Evolutionary conservation across 2,113 vertebrate species (phyloP), one percentile per base, ranked within the genome.

Genomic region (Eonycteris spelaea): DNA sequence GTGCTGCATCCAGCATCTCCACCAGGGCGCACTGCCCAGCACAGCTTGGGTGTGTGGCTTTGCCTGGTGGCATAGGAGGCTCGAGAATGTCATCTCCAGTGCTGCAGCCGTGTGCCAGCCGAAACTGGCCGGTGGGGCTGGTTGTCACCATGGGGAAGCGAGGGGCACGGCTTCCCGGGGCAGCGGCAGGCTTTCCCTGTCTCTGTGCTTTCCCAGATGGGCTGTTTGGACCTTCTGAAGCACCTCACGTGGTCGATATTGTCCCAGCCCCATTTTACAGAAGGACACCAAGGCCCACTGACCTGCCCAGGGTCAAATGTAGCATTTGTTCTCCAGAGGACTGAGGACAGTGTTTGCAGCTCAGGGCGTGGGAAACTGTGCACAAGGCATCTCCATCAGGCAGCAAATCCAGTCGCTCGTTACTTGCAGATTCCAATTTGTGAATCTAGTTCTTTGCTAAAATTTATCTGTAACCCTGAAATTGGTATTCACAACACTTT

Each of bases 31-130:
- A 3, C 35, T 86, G 73, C 13, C 10, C 1, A 0, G 83, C 3
- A 4, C 24, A n/a, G 33, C 35, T 45, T 0, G 0, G 80, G 11
- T 4, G 4, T 0, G 1, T 80, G 30, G 26, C 57, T 0, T 0
- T 5, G 16, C 26, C 43, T 53, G 55, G n/a, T 21, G 1, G 14
- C 6, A 2, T 11, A 1, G 53, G 33, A 67, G 43, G 40, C n/a
- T 1, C 28, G 14, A 14, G n/a, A n/a, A 9, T 6, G 11, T 51
- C 53, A 18, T 12, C 33, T 53, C 13, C 53, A 15, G 57, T 5
- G 16, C 38, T 21, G 30, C 7, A 8, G 73, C 53, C 53, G 1
- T 3, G 0, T 28, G 48, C 21, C 26, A 9, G 28, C 45, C 51
- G 68, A 19, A 40, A n/a, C 22, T 26, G 78, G 70, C 12, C 0